A percentile compares a stretch with the other conserved stretches of the same genome.
These are phyloP conservation scores for Macroramphosus scolopax DNA, from an alignment of 2,797 vertebrate species.

Conservation along the genomic window DNA sequence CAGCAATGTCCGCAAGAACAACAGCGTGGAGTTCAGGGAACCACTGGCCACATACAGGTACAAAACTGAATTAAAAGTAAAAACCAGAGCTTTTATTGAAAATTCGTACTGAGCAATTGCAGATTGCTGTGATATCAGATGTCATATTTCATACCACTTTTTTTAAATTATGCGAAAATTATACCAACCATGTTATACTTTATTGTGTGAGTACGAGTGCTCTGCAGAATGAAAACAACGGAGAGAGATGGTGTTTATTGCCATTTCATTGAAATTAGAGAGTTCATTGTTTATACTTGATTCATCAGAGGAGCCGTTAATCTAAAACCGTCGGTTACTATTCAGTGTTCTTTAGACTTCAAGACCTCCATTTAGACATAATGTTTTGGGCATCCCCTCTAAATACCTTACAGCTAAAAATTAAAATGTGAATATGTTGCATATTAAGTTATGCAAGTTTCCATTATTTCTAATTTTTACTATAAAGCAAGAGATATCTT, in stretches of 20 bases:
- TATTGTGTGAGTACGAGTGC: not conserved
- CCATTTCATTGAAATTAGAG: too few relatives aligned
- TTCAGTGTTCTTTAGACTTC: not conserved
- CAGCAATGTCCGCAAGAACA: conserved; percentile 85
- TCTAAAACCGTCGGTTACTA: conserved; percentile 4
- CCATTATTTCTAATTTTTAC: not conserved
- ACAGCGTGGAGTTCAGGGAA: conserved; percentile 85
- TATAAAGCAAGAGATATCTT: not conserved
- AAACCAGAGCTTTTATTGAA: too few relatives aligned
- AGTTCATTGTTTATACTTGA: too few relatives aligned
- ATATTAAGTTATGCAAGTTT: not conserved
- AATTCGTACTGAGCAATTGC: too few relatives aligned
- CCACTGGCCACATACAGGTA: conserved; percentile 88
- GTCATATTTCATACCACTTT: too few relatives aligned
- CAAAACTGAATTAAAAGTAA: too few relatives aligned
- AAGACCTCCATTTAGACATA: conserved; percentile 22
- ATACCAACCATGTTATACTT: too few relatives aligned
- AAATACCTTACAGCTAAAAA: too few relatives aligned
- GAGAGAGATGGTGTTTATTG: conserved; percentile 2
- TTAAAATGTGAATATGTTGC: too few relatives aligned
- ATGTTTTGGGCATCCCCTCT: conserved; percentile 38
- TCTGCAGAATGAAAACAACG: not conserved
- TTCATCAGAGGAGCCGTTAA: conserved; percentile 18
- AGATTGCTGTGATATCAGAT: too few relatives aligned
- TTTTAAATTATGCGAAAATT: too few relatives aligned